Base-by-base conservation (phyloP, 30 jellyfish, hydroid and myxozoan species). In the Aurelia aurita region DNA sequence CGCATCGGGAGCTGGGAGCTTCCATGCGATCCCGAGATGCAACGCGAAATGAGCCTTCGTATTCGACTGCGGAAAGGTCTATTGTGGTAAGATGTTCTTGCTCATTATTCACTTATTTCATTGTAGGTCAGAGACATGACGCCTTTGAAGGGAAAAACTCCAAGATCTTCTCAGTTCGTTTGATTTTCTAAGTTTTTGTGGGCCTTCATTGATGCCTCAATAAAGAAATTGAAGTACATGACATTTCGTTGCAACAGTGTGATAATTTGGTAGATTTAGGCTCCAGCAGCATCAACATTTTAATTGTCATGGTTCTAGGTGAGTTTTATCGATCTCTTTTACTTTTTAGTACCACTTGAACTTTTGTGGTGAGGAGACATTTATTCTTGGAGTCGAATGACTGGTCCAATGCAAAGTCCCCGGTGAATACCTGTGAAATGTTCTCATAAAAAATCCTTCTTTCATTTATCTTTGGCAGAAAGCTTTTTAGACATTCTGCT, bases 181-280 rank as follows among this genome's bases (percentile, higher is more conserved):
- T 58, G 65, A 53, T 77, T 49, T 44, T 14, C 47, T 35, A 22
- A 58, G 60, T 60, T 60, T 77, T 77, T 7, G 28, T 62, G 11
- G 76, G 79, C 55, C 61, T 6, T 58, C 58, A 14, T 19, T 22
- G 63, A 61, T 25, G 63, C 79, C 27, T 22, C 45, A 16, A 19
- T 16, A 8, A 22, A 35, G 15, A 67, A 67, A 19, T 77, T 77
- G 39, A 69, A 35, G 76, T 21, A n/a, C 64, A 29, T 20, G 65
- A 77, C 79, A 32, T 60, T 26, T 61, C 18, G 25, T 77, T 43
- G 69, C 87, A 75, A 55, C 25, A 55, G 88, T 39, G 88, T 77
- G 88, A 77, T 57, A 63, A 27, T 77, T 77, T 77, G 35, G 68
- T 77, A 77, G 88, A 23, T 77, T 75, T 77, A 77, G 78, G 20